A percentile compares a stretch with the other conserved stretches of the same genome.
phyloP scores from a whole-genome alignment of 2,888 invertebrate genomes.

The Diplolepis rosae region DNA sequence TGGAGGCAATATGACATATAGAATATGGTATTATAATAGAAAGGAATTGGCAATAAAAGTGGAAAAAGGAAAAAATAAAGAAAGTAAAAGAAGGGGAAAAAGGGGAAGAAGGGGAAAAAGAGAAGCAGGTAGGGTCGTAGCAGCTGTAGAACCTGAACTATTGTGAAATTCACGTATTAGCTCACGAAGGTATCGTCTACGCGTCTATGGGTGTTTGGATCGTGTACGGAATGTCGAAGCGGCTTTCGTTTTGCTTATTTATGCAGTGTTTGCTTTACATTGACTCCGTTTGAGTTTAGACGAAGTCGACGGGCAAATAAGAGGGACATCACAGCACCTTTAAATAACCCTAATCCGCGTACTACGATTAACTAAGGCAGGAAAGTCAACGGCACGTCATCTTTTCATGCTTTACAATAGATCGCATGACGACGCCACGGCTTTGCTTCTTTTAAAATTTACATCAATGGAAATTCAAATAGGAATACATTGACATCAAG shows the following conservation, averaged over 20 bases:
- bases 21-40: background rate
- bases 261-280: conserved; percentile 48
- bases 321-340: conserved; percentile 33
- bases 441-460: background rate
- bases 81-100: conserved; percentile 13
- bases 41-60: background rate
- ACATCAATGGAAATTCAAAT: background rate
- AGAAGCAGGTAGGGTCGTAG: conserved; percentile 41
- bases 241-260: conserved; percentile 39
- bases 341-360: conserved; percentile 46
- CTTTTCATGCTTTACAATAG: background rate
- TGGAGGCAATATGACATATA: background rate
- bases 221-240: conserved; percentile 36
- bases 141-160: conserved; percentile 54
- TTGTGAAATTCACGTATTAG: conserved; percentile 61
- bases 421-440: too few relatives aligned
- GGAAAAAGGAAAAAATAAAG: conserved; percentile 14
- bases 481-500: background rate
- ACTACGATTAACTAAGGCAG: conserved; percentile 36
- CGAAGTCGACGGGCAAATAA: conserved; percentile 42
- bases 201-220: too few relatives aligned
- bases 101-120: conserved; percentile 27
- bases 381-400: conserved; percentile 35
- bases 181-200: too few relatives aligned
- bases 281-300: conserved; percentile 43